Conservation (phyloP, 2,113 vertebrate species). For the Clinocottus analis region DNA sequence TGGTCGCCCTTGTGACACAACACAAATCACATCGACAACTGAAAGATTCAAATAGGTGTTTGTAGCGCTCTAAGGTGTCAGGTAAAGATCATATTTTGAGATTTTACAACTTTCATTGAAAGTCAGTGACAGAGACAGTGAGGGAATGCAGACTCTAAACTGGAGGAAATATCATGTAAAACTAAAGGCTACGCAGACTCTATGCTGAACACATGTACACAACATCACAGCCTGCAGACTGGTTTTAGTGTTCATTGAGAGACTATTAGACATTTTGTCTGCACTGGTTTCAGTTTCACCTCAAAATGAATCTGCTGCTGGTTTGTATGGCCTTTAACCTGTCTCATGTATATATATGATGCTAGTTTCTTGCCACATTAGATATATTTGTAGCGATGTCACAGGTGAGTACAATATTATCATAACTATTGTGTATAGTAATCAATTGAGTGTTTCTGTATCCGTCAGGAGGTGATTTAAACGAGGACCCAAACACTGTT, state of each 20-base stretch:
- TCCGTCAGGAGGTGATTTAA: too few species aligned
- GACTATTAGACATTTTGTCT: background rate
- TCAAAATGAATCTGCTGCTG: background rate
- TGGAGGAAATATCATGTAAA: too few species aligned
- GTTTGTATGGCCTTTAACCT: background rate
- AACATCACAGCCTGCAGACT: background rate
- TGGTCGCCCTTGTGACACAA: slow-evolving; percentile 79
- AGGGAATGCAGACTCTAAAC: too few species aligned
- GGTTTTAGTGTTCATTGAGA: background rate
- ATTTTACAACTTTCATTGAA: too few species aligned
- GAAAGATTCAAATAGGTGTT: background rate
- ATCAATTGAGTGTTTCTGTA: background rate
- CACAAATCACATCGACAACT: background rate
- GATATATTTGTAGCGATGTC: background rate
- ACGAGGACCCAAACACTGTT: too few species aligned
- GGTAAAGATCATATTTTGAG: background rate
- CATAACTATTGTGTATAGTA: too few species aligned
- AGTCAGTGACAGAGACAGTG: too few species aligned
- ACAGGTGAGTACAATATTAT: too few species aligned
- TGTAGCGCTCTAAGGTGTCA: background rate
- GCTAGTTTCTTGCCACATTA: background rate
- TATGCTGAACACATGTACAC: too few species aligned
- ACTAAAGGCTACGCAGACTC: too few species aligned
- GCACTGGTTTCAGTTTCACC: background rate
- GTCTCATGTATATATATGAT: background rate